Conservation (phyloP, 2,797 vertebrate species). For the Enteromius mattozi region DNA sequence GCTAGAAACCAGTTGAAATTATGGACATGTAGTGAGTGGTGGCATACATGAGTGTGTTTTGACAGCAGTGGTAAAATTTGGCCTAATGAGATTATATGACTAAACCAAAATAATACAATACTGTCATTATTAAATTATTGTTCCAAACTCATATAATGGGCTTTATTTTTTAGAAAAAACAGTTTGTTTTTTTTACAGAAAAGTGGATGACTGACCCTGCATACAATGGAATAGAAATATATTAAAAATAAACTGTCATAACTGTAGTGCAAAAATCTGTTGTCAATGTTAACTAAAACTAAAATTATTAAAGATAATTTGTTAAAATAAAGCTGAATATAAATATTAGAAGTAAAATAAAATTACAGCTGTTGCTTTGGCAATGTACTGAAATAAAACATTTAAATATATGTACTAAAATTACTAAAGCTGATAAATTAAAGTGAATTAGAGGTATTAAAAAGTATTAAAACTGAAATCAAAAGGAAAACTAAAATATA, state of each 20-base stretch:
- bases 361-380: neutral
- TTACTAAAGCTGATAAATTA: neutral
- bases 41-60: neutral
- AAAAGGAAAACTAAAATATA: neutral
- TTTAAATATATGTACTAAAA: neutral
- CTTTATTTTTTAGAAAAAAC: neutral
- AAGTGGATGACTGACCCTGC: neutral
- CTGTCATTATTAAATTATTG: neutral
- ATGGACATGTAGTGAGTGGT: neutral
- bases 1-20: neutral
- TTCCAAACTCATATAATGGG: neutral
- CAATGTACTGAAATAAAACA: neutral
- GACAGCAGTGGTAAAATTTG: neutral
- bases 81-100: neutral
- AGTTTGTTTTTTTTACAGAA: neutral
- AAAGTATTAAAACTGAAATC: neutral
- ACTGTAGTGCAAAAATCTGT: neutral
- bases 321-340: neutral
- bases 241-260: neutral
- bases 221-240: neutral
- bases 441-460: neutral
- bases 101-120: neutral
- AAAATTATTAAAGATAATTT: neutral
- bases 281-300: no score
- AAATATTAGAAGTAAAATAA: no score